Conservation (phyloP, 2,797 vertebrate species). For the Pipistrellus pygmaeus region DNA sequence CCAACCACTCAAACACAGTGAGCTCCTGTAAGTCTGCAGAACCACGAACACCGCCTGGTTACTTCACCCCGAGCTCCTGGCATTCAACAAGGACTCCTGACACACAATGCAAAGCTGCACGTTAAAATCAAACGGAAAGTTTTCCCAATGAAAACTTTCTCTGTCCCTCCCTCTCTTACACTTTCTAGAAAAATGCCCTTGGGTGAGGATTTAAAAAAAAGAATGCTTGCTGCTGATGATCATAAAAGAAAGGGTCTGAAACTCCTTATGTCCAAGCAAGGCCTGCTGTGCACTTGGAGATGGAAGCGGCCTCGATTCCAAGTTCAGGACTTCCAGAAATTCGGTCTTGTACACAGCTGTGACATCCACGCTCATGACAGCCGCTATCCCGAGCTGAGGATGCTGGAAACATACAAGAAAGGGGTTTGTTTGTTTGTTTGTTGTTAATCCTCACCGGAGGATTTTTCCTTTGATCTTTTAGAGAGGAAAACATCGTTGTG, state of each 20-base stretch:
- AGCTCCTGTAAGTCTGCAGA: slow-evolving; percentile 53
- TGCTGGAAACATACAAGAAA: not conserved
- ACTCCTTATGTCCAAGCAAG: no score
- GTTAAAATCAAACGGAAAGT: slow-evolving; percentile 32
- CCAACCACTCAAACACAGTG: slow-evolving; percentile 40
- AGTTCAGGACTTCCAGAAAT: slow-evolving; percentile 14
- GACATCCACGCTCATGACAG: not conserved
- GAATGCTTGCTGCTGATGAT: no score
- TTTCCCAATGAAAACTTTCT: not conserved
- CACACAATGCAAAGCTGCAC: slow-evolving; percentile 39
- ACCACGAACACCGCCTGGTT: not conserved
- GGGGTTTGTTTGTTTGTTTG: not conserved
- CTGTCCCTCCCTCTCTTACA: no score
- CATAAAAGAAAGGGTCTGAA: no score
- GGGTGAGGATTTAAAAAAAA: no score
- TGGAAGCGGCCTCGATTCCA: no score
- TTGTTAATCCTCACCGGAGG: no score
- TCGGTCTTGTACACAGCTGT: not conserved
- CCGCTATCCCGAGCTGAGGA: not conserved
- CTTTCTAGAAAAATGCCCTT: no score
- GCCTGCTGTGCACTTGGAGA: no score
- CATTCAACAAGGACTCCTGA: not conserved
- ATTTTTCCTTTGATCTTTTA: no score
- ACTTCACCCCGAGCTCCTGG: not conserved
- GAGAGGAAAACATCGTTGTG: no score